Percentiles rank a stretch among this genome's conserved stretches.
These are phyloP conservation scores for Stomorhina lunata DNA, from an alignment of 2,888 invertebrate genomes.

Conservation along the genomic window DNA sequence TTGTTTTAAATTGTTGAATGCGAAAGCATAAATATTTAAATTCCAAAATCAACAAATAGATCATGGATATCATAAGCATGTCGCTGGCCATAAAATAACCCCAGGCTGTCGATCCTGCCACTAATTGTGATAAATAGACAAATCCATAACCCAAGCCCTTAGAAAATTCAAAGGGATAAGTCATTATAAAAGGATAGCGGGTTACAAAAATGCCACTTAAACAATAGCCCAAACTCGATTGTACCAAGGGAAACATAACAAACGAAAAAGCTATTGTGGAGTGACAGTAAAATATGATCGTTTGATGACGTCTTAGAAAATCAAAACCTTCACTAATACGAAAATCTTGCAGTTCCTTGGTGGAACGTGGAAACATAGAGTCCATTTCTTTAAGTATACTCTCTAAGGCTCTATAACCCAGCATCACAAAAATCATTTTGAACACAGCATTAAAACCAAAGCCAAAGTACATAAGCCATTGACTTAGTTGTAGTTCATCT, in stretches of 20 bases:
- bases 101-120: conserved; percentile 48
- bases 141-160: conserved; percentile 22
- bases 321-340: conserved; percentile 51
- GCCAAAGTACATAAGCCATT: conserved; percentile 34
- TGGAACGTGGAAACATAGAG: conserved; percentile 53
- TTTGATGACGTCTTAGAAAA: conserved; percentile 47
- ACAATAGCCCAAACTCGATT: conserved; percentile 65
- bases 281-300: conserved; percentile 55
- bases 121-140: conserved; percentile 56
- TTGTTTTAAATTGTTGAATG: conserved; percentile 63
- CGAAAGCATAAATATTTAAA: conserved; percentile 64
- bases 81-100: conserved; percentile 67
- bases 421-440: conserved; percentile 28
- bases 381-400: conserved; percentile 48
- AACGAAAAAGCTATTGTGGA: conserved; percentile 66
- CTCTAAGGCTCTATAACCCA: conserved; percentile 28
- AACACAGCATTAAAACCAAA: conserved; percentile 30
- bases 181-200: conserved; percentile 64
- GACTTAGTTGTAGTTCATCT: not conserved
- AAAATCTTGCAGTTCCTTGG: conserved; percentile 32
- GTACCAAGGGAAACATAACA: conserved; percentile 62
- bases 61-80: conserved; percentile 62
- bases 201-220: conserved; percentile 17
- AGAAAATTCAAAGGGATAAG: conserved; percentile 65
- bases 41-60: conserved; percentile 68